Conservation (phyloP, 2,797 vertebrate genomes). For the Poeciliopsis presidionis region DNA sequence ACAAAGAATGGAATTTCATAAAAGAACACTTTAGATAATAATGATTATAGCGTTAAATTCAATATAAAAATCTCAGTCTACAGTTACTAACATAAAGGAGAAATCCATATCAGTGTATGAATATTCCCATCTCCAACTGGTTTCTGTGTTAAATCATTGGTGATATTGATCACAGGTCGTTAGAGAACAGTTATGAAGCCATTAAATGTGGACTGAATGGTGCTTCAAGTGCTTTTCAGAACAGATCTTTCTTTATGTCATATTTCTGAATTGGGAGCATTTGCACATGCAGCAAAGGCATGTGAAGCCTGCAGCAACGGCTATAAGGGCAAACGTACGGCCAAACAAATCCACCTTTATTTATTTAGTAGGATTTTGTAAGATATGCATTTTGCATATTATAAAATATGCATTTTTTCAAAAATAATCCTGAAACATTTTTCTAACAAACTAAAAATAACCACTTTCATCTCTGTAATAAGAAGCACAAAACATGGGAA, state of each 20-base stretch:
- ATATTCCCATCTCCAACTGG: slow-evolving; percentile 30
- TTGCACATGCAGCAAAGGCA: neutral
- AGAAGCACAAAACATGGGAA: neutral
- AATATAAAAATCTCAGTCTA: neutral
- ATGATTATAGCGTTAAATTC: neutral
- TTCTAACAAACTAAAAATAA: neutral
- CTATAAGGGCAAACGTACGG: too few relatives aligned
- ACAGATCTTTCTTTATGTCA: neutral
- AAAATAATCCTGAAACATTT: neutral
- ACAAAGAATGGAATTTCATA: neutral
- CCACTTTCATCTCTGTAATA: neutral
- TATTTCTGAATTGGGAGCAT: neutral
- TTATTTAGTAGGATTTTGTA: too few relatives aligned
- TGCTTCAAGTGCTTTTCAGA: neutral
- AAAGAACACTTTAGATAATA: neutral
- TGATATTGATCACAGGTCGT: slow-evolving; percentile 57
- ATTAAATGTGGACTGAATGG: neutral
- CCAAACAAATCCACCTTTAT: too few relatives aligned
- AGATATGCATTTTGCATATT: neutral
- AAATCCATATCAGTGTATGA: slow-evolving; percentile 20
- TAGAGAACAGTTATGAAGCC: neutral
- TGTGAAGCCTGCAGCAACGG: neutral
- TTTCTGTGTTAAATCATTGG: slow-evolving; percentile 49
- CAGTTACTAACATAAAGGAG: neutral
- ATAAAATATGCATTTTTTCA: neutral